Evolutionary conservation across 2,113 vertebrate genomes (phyloP), one percentile per base, ranked within the genome.

Genomic region (Symphodus melops): DNA sequence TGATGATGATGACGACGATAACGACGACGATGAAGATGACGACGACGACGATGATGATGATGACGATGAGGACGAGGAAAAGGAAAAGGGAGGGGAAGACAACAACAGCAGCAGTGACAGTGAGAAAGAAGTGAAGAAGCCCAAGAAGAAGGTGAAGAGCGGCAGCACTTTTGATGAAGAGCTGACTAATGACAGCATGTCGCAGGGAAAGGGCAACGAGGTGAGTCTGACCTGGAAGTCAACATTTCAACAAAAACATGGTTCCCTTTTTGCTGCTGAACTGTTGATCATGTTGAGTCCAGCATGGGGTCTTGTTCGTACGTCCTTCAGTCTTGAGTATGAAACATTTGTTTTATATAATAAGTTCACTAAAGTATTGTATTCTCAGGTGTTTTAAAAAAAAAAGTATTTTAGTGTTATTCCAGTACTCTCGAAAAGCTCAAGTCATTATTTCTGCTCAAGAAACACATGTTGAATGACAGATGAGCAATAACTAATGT

Each of bases 161-260:
- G 94, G 89, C 89, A 95, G 93, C 73, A 88, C 94, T 42, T 97
- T 98, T 86, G 97, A 98, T 84, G 97, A 99, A 84, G 98, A 99
- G 85, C 94, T 98, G 92, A 98, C 98, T 86, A 99, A 98, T 91
- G 98, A 99, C 95, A 98, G 97, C 95, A 95, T 98, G 92, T 97
- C 96, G 70, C 98, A 98, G 86, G 97, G 96, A 89, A 99, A 98
- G 90, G 96, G 96, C 84, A 97, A 97, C 64, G 97, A 99, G 97
- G 98, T 99, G 94, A 51, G 48, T 49, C 48, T 16, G 44, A 48
- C 44, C 5, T 48, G 10, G 14, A 44, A 14, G 19, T 48, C 16
- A 16, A 48, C 4, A 48, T 17, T 4, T 14, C 42, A 41, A 51
- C 17, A 17, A 6, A n/a, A 51, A n/a, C 19, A 9, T 4, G 1